Conservation (phyloP, 2,797 vertebrate genomes). For the Sebastes melanostomus region DNA sequence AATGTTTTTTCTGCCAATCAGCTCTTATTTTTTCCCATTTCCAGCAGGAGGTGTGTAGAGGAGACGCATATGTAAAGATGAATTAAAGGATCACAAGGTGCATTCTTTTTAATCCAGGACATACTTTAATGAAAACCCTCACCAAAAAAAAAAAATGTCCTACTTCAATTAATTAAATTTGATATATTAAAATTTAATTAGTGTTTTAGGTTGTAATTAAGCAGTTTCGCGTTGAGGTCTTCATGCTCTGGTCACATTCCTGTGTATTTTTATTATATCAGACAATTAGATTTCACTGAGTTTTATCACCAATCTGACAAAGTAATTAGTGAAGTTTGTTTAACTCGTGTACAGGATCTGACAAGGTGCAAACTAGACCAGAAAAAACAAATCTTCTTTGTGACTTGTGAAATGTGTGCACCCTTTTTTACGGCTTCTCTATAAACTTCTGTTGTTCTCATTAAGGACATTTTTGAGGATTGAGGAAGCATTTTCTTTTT, state of each 20-base stretch:
- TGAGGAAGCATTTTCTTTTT: conserved; percentile 5
- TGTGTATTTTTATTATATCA: neutral
- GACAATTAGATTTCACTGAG: neutral
- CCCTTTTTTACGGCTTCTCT: neutral
- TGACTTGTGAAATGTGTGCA: neutral
- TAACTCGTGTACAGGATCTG: neutral
- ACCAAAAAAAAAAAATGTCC: conserved; percentile 64
- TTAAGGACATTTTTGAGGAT: conserved; percentile 34
- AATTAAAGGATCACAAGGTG: conserved; percentile 46
- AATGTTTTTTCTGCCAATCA: too few species aligned
- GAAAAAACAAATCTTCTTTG: neutral
- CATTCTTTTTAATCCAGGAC: conserved; percentile 30
- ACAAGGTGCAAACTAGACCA: conserved; percentile 11
- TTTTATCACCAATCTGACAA: neutral
- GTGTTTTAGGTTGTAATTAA: conserved; percentile 66
- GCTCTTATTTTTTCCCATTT: conserved; percentile 72
- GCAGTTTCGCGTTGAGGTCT: conserved; percentile 28
- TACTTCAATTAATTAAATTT: conserved; percentile 67
- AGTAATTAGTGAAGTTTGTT: neutral
- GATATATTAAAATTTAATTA: conserved; percentile 72
- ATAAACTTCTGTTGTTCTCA: conserved; percentile 17
- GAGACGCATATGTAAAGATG: conserved; percentile 41
- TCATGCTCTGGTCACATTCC: conserved; percentile 20
- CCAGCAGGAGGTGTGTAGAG: conserved; percentile 57
- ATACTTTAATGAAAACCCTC: conserved; percentile 58